Evolutionary conservation across 2,797 vertebrate genomes (phyloP).

Genomic region (Macroramphosus scolopax): DNA sequence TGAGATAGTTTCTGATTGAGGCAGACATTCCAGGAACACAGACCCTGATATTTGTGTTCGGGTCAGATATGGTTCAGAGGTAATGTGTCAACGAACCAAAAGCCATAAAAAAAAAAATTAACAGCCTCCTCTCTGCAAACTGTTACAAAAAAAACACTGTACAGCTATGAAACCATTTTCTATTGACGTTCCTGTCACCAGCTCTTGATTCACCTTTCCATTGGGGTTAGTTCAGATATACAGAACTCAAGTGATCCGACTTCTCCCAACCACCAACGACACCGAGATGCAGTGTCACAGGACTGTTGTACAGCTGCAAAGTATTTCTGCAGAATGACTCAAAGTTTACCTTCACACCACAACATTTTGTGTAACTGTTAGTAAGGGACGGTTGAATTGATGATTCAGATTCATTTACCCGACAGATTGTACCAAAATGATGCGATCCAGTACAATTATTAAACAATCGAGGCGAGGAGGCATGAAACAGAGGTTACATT

Average conservation of each 20-base stretch:
- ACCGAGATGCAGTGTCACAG: too few species aligned
- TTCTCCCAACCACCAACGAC: too few species aligned
- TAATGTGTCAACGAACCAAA: slow-evolving; percentile 46
- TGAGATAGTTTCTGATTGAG: too few species aligned
- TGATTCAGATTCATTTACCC: neutral
- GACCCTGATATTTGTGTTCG: slow-evolving; percentile 30
- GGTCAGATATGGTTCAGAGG: slow-evolving; percentile 62
- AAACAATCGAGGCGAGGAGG: slow-evolving; percentile 11
- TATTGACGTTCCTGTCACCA: neutral
- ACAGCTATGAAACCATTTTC: slow-evolving; percentile 4
- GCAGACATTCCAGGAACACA: slow-evolving; percentile 48
- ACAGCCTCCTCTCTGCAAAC: slow-evolving; percentile 26
- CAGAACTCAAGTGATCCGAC: neutral
- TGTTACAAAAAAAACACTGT: neutral
- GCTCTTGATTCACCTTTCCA: slow-evolving; percentile 3
- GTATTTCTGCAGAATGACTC: slow-evolving; percentile 4
- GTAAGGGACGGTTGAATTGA: neutral
- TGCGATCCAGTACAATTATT: slow-evolving; percentile 16
- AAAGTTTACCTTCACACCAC: neutral
- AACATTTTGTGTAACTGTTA: slow-evolving; percentile 6
- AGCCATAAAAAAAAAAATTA: slow-evolving; percentile 7
- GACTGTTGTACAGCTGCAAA: neutral
- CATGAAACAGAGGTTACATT: slow-evolving; percentile 41
- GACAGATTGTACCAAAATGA: slow-evolving; percentile 18
- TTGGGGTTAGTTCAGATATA: neutral